These are phyloP conservation scores for Drosophila flavopinicola DNA, from an alignment of 2,888 invertebrate genomes.

Conservation along the genomic window DNA sequence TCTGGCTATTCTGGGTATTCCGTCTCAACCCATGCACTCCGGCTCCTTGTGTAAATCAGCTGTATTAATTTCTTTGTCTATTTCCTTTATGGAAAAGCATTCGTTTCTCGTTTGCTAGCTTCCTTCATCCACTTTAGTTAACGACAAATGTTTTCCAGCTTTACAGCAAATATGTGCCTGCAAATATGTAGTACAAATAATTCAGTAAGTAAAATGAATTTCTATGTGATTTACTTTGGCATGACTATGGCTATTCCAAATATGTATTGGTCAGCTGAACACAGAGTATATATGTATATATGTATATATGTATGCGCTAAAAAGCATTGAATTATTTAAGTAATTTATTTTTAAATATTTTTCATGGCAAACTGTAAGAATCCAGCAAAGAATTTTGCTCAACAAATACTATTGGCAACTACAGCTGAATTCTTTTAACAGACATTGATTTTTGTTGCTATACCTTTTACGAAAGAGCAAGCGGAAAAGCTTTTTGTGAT, in stretches of 20 bases:
- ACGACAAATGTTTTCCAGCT: conserved; percentile 5
- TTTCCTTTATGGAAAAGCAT: conserved; percentile 12
- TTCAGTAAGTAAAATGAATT: not conserved
- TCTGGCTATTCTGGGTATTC: conserved; percentile 10
- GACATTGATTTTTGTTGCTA: no score
- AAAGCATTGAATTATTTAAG: not conserved
- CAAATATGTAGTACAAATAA: conserved; percentile 27
- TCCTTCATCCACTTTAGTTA: conserved; percentile 1
- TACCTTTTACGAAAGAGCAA: no score
- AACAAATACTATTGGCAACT: no score
- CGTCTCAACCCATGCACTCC: conserved; percentile 12
- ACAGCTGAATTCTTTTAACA: no score
- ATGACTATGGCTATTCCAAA: not conserved
- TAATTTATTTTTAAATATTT: conserved; percentile 1
- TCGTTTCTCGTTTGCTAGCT: conserved; percentile 2
- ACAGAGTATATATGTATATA: no score
- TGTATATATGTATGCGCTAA: not conserved
- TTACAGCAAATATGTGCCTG: conserved; percentile 20
- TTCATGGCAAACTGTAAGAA: conserved; percentile 10
- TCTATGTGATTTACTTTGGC: not conserved
- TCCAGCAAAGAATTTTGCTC: no score
- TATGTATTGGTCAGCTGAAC: not conserved
- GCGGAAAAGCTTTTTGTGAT: no score
- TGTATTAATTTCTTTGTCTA: conserved; percentile 33
- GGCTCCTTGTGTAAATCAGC: conserved; percentile 20